Evolutionary conservation across 2,888 invertebrate genomes (phyloP), one percentile per base, ranked within the genome.

Genomic region (Ophraella communa): DNA sequence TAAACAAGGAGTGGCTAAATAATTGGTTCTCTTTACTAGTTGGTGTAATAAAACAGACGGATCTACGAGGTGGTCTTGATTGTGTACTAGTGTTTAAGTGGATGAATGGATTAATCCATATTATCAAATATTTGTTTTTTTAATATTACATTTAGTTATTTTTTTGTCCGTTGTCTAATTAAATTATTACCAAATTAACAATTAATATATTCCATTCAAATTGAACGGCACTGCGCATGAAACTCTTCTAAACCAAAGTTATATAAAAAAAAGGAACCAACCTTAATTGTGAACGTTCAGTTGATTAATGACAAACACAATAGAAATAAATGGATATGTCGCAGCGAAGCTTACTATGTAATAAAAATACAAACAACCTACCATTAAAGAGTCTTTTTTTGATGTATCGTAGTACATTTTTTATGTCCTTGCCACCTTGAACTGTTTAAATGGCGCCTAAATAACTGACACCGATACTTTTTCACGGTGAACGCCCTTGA

Each of bases 1-100:
- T 59, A 67, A 67, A 64, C 45, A 52, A 67, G 66, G 66, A 55
- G 66, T 60, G 62, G 66, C 39, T 39, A 56, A 54, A 59, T 63
- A 63, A 52, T 66, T 60, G 60, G 49, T 59, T 63, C 59, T 49
- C 55, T 55, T 56, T 60, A 53, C 59, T 21, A 53, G 49, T 51
- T 44, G 52, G 1, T 35, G 7, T 39, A n/a, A n/a, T n/a, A 39
- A 17, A 14, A 39, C 17, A 39, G 17, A 39, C n/a, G 14, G 39
- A 39, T 39, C 39, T 39, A 17, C 7, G 39, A 39, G 39, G 39
- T 39, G 39, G 39, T 39, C 39, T 39, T 39, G 5, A 2, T 4
- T 14, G n/a, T 39, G 21, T 47, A 23, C 23, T 47, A 4, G n/a
- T 49, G 24, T 14, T n/a, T 18, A 14, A 49, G 27, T 51, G 49